Percentiles rank a stretch among this genome's conserved stretches.
These are phyloP conservation scores for Agrochola litura DNA, from an alignment of 2,888 invertebrate species.

Conservation along the genomic window DNA sequence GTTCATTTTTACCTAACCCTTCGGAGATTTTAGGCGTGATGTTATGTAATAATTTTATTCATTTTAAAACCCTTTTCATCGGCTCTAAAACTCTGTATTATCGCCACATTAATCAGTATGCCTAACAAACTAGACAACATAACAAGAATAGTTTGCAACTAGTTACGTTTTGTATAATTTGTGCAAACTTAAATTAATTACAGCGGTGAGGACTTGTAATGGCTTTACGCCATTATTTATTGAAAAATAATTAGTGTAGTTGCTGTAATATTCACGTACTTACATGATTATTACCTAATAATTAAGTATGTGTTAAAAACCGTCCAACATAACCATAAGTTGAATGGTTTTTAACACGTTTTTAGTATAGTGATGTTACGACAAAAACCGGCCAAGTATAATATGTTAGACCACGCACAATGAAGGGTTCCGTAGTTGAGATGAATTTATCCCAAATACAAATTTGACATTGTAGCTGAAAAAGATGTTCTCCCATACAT, in stretches of 20 bases:
- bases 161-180: conserved; percentile 69
- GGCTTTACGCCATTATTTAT: conserved; percentile 76
- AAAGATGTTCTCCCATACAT: too few relatives aligned
- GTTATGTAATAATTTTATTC: not conserved
- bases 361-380: too few relatives aligned
- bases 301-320: too few relatives aligned
- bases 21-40: not conserved
- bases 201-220: conserved; percentile 74
- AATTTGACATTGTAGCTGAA: too few relatives aligned
- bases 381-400: too few relatives aligned
- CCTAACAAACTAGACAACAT: conserved; percentile 52
- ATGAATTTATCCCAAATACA: too few relatives aligned
- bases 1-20: not conserved
- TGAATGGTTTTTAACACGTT: too few relatives aligned
- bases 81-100: conserved; percentile 37
- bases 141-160: conserved; percentile 72
- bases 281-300: not conserved
- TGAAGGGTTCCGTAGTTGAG: too few relatives aligned
- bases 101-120: conserved; percentile 55
- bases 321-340: too few relatives aligned
- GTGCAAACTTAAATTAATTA: conserved; percentile 79
- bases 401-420: too few relatives aligned
- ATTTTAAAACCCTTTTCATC: conserved; percentile 18
- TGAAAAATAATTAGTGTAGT: conserved; percentile 75
- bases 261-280: conserved; percentile 45